Percentiles rank a stretch among this genome's conserved stretches.
Evolutionary conservation across 2,113 vertebrate genomes (phyloP).

Genomic region (Heteronetta atricapilla): DNA sequence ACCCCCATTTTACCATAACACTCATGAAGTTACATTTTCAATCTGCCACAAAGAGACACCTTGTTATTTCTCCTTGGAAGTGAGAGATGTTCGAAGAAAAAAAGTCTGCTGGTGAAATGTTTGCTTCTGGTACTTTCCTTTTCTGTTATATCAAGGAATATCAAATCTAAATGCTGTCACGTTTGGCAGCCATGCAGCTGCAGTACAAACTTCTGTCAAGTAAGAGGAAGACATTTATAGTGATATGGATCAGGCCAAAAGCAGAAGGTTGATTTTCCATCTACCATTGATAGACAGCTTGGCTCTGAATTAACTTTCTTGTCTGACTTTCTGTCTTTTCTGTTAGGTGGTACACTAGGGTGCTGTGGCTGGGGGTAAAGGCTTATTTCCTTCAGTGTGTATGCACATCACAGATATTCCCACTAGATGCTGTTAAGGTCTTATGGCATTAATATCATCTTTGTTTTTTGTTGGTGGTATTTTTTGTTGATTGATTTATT

Average conservation of each 20-base stretch:
- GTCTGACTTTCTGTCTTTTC: background rate
- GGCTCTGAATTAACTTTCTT: background rate
- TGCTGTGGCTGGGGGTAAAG: background rate
- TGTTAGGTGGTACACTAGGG: background rate
- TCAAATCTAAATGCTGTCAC: background rate
- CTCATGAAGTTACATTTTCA: background rate
- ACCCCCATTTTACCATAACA: background rate
- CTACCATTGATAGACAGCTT: background rate
- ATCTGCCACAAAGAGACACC: accelerated
- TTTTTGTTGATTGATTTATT: background rate
- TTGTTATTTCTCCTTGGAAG: background rate
- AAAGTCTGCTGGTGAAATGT: accelerated
- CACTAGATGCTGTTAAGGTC: background rate
- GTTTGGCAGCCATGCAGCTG: background rate
- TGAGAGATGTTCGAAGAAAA: background rate
- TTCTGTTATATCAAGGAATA: background rate
- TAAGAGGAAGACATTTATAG: background rate
- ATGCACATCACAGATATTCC: background rate
- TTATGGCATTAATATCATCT: background rate
- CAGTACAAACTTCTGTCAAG: background rate
- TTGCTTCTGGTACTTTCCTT: background rate
- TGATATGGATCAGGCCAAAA: background rate
- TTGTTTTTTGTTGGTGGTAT: background rate
- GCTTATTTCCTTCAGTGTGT: background rate
- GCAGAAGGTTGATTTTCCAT: background rate